Base-by-base conservation (phyloP, 53 echinoderm and acorn worm species). In the Echinarachnius parma region DNA sequence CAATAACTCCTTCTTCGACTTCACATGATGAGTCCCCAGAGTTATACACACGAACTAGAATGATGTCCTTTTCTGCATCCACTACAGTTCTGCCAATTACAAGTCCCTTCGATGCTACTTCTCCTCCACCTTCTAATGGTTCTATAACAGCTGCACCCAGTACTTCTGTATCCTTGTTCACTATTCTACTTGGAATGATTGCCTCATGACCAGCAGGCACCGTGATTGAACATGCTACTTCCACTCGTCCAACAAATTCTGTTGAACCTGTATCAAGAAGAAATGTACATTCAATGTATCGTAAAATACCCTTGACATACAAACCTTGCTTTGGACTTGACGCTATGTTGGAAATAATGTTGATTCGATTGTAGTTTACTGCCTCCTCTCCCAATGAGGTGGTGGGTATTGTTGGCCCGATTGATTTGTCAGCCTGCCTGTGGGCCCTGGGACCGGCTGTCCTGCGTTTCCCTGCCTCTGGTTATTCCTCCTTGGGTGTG, bases 251-350 rank as follows among this genome's bases (percentile, higher is more conserved):
- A 5, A 87, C 57, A 27, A 72, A 77, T 0, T 69, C 82, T 4
- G 87, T 78, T 21, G 77, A 82, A n/a, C 87, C 87, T 4, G 87
- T 88, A 34, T 88, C 88, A 14, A 88, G 10, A 1, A 79, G 56
- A 44, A 66, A 79, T 3, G 74, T 75, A 10, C 75, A 34, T 16
- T 59, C 18, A 28, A 35, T 50, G 11, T 57, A 78, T 9, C 31
- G 19, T 4, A 88, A 34, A 10, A 28, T 49, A 4, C 83, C 88
- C 18, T 34, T 65, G 1, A 88, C 46, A 46, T 58, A 81, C 15
- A 88, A 60, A 1, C 83, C 83, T n/a, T 64, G 64, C 27, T 64
- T 64, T 20, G 64, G n/a, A 9, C 16, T 45, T 23, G 15, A 2
- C 1, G 3, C 44, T 5, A 42, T 9, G 27, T 34, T 64, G 14